phyloP scores from a whole-genome alignment of 2,888 invertebrate genomes.

The Thymelicus sylvestris region DNA sequence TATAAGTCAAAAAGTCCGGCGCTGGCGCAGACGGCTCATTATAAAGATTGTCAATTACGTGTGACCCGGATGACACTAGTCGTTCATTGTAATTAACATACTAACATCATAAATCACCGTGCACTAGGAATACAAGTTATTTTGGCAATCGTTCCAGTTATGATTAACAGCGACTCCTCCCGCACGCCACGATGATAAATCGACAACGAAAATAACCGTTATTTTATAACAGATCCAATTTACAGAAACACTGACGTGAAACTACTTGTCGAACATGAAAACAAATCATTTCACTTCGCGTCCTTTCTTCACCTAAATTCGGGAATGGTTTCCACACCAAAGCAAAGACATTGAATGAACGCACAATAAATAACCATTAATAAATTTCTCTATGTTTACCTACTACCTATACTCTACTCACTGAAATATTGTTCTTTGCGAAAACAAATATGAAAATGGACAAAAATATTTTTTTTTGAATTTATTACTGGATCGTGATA shows the following conservation, averaged over 20 bases:
- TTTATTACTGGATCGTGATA: no score
- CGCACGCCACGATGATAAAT: conserved; percentile 70
- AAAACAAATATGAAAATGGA: no score
- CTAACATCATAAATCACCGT: conserved; percentile 67
- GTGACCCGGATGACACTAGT: conserved; percentile 53
- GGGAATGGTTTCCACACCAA: neutral
- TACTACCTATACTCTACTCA: no score
- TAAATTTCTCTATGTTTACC: no score
- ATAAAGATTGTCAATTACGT: conserved; percentile 52
- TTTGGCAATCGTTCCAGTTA: conserved; percentile 75
- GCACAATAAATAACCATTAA: no score
- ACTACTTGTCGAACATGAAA: conserved; percentile 44
- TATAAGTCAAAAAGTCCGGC: conserved; percentile 32
- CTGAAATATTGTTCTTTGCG: no score
- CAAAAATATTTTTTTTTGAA: no score
- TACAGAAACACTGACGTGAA: conserved; percentile 43
- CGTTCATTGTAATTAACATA: conserved; percentile 66
- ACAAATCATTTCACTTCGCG: conserved; percentile 4
- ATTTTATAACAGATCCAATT: conserved; percentile 61
- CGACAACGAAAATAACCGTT: conserved; percentile 70
- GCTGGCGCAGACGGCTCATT: conserved; percentile 40
- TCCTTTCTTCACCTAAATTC: neutral
- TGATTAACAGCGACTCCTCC: conserved; percentile 59
- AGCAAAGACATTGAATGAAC: neutral
- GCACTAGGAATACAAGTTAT: conserved; percentile 72